Evolutionary conservation across 2,797 vertebrate genomes (phyloP).

Genomic region (Aplochiton taeniatus): DNA sequence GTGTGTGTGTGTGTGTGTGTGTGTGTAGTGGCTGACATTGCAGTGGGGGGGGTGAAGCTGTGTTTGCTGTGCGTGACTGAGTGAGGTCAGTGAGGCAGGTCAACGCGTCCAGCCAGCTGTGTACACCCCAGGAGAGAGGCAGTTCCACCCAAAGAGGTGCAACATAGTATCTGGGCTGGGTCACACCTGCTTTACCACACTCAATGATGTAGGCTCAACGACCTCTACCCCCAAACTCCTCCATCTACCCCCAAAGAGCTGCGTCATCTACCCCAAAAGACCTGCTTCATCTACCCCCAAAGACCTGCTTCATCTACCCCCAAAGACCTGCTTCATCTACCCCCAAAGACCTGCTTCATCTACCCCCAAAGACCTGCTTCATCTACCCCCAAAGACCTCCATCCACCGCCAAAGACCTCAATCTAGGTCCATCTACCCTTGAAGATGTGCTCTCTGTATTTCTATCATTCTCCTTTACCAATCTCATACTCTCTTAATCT

Average conservation of each 20-base stretch:
- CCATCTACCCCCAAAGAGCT: neutral
- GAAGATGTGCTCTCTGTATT: no score
- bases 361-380: no score
- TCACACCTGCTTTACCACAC: conserved; percentile 36
- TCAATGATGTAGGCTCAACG: neutral
- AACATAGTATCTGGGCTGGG: conserved; percentile 29
- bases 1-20: neutral
- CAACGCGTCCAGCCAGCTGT: conserved; percentile 51
- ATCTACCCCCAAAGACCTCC: no score
- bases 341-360: neutral
- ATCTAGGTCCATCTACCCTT: no score
- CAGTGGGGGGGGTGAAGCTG: conserved; percentile 17
- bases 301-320: no score
- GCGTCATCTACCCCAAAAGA: neutral
- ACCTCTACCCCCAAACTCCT: no score
- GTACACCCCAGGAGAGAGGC: conserved; percentile 49
- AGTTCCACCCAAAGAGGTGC: conserved; percentile 23
- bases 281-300: no score
- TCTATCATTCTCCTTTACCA: no score
- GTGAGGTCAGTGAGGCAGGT: conserved; percentile 30
- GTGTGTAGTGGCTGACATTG: conserved; percentile 18
- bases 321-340: neutral
- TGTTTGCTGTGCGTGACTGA: conserved; percentile 60
- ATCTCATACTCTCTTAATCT: neutral
- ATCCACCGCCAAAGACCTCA: no score